Evolutionary conservation across 23 tunicate species (phyloP).

Genomic region (Clavelina lepadiformis): DNA sequence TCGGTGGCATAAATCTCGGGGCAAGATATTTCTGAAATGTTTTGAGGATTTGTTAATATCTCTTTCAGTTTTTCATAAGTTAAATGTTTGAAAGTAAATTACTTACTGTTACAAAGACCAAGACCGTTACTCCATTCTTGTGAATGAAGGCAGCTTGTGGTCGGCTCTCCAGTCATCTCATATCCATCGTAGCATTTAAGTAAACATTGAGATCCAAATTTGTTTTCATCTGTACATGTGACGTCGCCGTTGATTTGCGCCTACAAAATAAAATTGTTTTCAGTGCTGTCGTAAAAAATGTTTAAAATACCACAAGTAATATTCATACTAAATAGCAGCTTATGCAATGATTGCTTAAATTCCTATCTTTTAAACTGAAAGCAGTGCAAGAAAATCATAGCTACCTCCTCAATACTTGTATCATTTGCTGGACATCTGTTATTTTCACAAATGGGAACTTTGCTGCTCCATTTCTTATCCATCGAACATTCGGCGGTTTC

Average conservation of each 20-base stretch:
- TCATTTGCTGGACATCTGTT: conserved; percentile 66
- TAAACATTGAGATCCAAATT: conserved; percentile 46
- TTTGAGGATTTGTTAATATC: neutral
- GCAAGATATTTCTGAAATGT: conserved; percentile 27
- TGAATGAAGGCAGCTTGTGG: conserved; percentile 29
- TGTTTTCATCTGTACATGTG: conserved; percentile 64
- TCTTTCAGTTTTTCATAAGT: neutral
- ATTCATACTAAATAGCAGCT: no score
- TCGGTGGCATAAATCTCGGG: neutral
- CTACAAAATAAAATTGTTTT: conserved; percentile 6
- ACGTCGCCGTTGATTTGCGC: conserved; percentile 55
- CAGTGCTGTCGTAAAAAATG: no score
- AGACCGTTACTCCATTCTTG: conserved; percentile 66
- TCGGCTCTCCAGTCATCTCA: conserved; percentile 43
- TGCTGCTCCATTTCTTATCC: conserved; percentile 30
- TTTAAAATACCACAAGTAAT: no score
- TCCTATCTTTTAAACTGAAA: no score
- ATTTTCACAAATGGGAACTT: conserved; percentile 43
- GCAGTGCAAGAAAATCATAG: neutral
- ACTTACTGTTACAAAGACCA: conserved; percentile 67
- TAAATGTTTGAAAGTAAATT: neutral
- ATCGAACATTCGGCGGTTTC: conserved; percentile 21
- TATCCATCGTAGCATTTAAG: conserved; percentile 56
- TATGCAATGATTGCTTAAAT: no score
- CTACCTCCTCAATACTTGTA: conserved; percentile 31